Evolutionary conservation across 2,113 vertebrate genomes (phyloP).

Genomic region (Epinephelus fuscoguttatus): DNA sequence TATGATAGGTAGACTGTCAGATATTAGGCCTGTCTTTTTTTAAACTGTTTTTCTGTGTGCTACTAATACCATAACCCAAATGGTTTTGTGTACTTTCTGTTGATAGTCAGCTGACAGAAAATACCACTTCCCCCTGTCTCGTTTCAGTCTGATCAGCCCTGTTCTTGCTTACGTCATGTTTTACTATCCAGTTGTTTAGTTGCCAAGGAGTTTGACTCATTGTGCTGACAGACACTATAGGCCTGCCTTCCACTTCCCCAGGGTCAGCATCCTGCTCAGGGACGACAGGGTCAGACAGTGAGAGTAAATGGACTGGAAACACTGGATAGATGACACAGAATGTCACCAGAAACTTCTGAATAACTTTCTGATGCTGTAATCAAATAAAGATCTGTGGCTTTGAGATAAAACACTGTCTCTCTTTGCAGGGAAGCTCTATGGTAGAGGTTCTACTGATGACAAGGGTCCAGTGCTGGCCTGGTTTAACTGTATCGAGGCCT

Average conservation of each 20-base stretch:
- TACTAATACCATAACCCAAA: not conserved
- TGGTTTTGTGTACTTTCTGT: conserved; percentile 2
- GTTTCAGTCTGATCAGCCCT: conserved; percentile 32
- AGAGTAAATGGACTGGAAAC: no score
- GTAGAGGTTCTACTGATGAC: conserved; percentile 95
- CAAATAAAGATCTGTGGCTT: not conserved
- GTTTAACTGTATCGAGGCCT: conserved; percentile 95
- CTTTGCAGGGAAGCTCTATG: conserved; percentile 92
- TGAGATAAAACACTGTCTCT: not conserved
- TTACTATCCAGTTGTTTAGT: not conserved
- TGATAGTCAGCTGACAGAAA: conserved; percentile 64
- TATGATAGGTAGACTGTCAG: no score
- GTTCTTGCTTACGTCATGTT: conserved; percentile 17
- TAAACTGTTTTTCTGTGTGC: not conserved
- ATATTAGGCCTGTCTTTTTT: not conserved
- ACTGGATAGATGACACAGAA: no score
- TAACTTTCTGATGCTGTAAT: not conserved
- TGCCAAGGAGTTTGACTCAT: not conserved
- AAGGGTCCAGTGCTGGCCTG: conserved; percentile 97
- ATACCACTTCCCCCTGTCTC: conserved; percentile 8
- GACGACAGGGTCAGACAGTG: no score
- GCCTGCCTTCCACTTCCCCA: not conserved
- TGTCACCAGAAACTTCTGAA: no score
- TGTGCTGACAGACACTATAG: not conserved
- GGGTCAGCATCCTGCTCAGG: not conserved